Conservation (phyloP, 2,797 vertebrate genomes). For the Astyanax mexicanus region DNA sequence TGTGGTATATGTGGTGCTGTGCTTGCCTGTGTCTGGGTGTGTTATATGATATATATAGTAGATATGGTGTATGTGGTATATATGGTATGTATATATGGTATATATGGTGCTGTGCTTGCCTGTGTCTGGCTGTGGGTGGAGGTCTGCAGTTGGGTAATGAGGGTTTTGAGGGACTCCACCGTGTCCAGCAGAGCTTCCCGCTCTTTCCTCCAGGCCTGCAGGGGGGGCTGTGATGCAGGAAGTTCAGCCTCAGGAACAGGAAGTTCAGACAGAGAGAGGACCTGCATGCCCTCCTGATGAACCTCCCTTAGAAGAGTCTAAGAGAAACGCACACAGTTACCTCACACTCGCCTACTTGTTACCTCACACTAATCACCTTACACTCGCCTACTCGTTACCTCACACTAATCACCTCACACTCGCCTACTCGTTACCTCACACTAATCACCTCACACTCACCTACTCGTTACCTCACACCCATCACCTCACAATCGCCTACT, state of each 20-base stretch:
- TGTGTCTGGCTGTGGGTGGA: conserved; percentile 80
- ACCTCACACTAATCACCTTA: no score
- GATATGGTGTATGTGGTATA: no score
- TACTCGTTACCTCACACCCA: no score
- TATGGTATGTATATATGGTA: no score
- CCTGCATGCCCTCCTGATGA: conserved; percentile 94
- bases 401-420: no score
- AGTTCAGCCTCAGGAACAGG: conserved; percentile 72
- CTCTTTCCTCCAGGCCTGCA: conserved; percentile 83
- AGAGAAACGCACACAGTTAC: conserved; percentile 24
- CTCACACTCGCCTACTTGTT: no score
- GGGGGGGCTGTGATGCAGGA: conserved; percentile 62
- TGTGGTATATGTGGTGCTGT: neutral
- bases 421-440: no score
- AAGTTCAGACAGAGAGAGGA: conserved; percentile 90
- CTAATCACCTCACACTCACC: no score
- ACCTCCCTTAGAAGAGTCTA: conserved; percentile 92
- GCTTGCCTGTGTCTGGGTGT: no score
- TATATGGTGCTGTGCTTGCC: neutral
- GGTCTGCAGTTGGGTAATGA: conserved; percentile 88
- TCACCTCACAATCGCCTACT: no score
- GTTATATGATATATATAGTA: no score
- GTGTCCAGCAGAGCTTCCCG: conserved; percentile 83
- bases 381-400: no score
- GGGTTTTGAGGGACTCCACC: conserved; percentile 85